Percentiles rank a stretch among this genome's conserved stretches.
Conservation (phyloP, 2,113 vertebrate genomes). For the Pachycephala philippinensis region DNA sequence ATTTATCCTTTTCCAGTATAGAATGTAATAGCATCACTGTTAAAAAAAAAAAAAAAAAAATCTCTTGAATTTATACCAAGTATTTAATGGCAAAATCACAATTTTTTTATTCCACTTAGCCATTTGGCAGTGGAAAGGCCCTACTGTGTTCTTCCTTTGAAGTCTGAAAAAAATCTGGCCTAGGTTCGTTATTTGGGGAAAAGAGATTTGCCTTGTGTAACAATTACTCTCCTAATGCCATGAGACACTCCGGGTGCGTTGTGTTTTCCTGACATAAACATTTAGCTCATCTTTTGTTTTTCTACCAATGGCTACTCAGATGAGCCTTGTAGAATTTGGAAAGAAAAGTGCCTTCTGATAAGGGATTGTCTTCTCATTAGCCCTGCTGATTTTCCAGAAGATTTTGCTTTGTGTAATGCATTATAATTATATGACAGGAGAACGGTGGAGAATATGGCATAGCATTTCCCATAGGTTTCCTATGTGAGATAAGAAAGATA, state of each 20-base stretch:
- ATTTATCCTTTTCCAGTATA: neutral
- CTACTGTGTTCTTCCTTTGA: constrained; percentile 60
- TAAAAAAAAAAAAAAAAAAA: neutral
- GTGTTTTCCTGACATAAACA: constrained; percentile 50
- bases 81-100: constrained; percentile 51
- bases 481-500: constrained; percentile 73
- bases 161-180: constrained; percentile 60
- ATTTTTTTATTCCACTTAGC: constrained; percentile 22
- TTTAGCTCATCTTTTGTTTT: constrained; percentile 60
- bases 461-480: constrained; percentile 77
- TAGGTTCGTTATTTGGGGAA: constrained; percentile 63
- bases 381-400: neutral
- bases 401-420: constrained; percentile 42
- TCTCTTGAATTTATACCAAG: neutral
- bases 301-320: neutral
- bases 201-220: constrained; percentile 36
- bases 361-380: neutral
- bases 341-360: neutral
- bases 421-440: constrained; percentile 71
- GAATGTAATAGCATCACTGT: neutral
- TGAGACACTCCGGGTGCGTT: constrained; percentile 33
- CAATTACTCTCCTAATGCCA: neutral
- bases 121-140: constrained; percentile 34
- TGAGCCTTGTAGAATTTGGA: neutral
- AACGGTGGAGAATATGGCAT: constrained; percentile 57